Percentiles rank a stretch among this genome's conserved stretches.
These are phyloP conservation scores for Pterostichus niger DNA, from an alignment of 2,888 invertebrate genomes.

Conservation along the genomic window DNA sequence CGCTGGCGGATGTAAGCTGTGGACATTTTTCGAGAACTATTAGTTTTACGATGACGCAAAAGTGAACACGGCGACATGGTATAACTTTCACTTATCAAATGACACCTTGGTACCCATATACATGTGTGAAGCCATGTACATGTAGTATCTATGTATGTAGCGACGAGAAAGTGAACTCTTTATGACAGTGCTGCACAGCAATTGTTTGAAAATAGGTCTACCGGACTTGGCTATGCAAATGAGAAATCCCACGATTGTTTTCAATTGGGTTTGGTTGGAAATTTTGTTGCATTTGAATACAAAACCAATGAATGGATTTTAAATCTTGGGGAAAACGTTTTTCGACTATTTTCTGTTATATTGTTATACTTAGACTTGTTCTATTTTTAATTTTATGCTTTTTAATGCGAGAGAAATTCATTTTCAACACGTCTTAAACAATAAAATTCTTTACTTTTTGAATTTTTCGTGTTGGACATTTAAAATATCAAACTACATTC, in stretches of 20 bases:
- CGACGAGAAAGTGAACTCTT: slow-evolving; percentile 63
- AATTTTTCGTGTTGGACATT: no score
- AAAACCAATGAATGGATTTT: slow-evolving; percentile 7
- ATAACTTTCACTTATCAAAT: slow-evolving; percentile 65
- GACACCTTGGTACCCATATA: slow-evolving; percentile 66
- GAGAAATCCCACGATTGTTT: slow-evolving; percentile 24
- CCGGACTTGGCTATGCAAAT: slow-evolving; percentile 33
- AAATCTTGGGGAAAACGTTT: background rate
- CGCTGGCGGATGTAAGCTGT: slow-evolving; percentile 14
- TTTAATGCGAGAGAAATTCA: no score
- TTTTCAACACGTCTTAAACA: no score
- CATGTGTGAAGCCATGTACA: slow-evolving; percentile 46
- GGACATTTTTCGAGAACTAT: slow-evolving; percentile 48
- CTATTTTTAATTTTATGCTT: no score
- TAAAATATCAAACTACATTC: no score
- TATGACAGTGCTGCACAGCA: slow-evolving; percentile 2
- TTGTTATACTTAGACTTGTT: no score
- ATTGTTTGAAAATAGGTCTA: slow-evolving; percentile 62
- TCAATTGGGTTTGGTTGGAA: slow-evolving; percentile 20
- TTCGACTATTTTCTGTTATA: no score
- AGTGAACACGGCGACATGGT: slow-evolving; percentile 34
- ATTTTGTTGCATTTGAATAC: slow-evolving; percentile 41
- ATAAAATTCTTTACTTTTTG: no score
- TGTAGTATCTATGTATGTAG: slow-evolving; percentile 12
- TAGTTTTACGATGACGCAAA: slow-evolving; percentile 58